Evolutionary conservation across 1,140 invertebrate genomes (phyloP), one percentile per base, ranked within the genome.

Genomic region (Trichogramma pretiosum): DNA sequence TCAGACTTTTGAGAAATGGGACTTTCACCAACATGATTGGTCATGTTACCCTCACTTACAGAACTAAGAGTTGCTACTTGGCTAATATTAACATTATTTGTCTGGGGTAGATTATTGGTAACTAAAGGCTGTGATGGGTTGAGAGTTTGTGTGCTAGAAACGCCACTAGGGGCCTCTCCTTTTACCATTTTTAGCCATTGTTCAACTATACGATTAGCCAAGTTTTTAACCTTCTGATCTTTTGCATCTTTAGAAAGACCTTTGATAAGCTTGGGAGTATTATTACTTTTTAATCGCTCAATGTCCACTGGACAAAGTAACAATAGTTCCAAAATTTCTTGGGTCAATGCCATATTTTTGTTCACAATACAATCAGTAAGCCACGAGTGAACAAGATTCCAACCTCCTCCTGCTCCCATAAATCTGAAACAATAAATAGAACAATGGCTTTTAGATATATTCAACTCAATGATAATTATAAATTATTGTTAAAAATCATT

Each of bases 151-250:
- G n/a, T n/a, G n/a, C n/a, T n/a, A 1, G 68, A 57, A 16, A n/a
- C n/a, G n/a, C n/a, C n/a, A n/a, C n/a, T n/a, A n/a, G n/a, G n/a
- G n/a, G 75, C 72, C 63, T 81, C 77, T 40, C 77, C 79, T 70
- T 87, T 89, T 1, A 90, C 87, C 46, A 89, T 82, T 57, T 85
- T 85, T 56, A 93, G 75, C 92, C 92, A 95, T 65, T 88, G 83
- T 55, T 89, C 84, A n/a, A 94, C 89, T 33, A 94, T 72, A 60
- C 84, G 80, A 40, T 79, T 78, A 14, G 90, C 87, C 49, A 91
- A 64, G 35, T 76, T 68, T 58, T 80, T 76, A 21, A 87, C 83
- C 59, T 74, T 82, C 72, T 82, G 79, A 62, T 87, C 77, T 58
- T 81, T 81, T 38, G 80, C 82, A 58, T 87, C 82, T 59, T 89